Evolutionary conservation across 2,888 invertebrate species (phyloP).

Genomic region (Balanococcus diminutus): DNA sequence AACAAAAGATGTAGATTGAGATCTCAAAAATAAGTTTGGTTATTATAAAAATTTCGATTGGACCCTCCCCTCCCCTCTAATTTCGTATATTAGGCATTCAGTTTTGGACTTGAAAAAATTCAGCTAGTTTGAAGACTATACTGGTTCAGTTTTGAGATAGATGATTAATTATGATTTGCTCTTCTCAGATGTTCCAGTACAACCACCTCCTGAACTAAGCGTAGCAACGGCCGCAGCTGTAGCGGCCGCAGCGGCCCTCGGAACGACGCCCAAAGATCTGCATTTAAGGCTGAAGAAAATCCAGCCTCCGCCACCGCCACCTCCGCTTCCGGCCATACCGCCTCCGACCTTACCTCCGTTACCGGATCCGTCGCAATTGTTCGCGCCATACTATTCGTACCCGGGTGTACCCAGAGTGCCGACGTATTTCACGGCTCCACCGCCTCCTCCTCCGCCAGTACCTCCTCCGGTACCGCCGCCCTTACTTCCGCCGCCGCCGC

Average conservation of each 20-base stretch:
- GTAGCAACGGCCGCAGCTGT: neutral
- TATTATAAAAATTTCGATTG: too few species aligned
- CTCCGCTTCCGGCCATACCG: conserved; percentile 20
- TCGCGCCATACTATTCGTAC: conserved; percentile 36
- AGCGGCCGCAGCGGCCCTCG: neutral
- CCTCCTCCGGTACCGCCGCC: conserved; percentile 41
- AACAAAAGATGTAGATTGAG: too few species aligned
- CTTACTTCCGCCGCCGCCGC: conserved; percentile 48
- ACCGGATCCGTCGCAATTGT: conserved; percentile 40
- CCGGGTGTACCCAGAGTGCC: conserved; percentile 34
- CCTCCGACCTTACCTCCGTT: conserved; percentile 48
- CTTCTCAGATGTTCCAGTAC: conserved; percentile 13
- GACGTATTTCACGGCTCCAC: conserved; percentile 39
- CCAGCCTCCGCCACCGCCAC: conserved; percentile 44
- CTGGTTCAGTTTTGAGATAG: too few species aligned
- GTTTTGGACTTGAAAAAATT: too few species aligned
- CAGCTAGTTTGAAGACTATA: too few species aligned
- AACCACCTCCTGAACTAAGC: neutral
- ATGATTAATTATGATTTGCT: neutral
- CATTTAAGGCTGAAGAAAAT: conserved; percentile 47
- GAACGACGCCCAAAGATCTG: conserved; percentile 42
- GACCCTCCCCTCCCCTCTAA: too few species aligned
- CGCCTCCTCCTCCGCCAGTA: conserved; percentile 44
- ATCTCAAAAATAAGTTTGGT: too few species aligned
- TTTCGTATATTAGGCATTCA: too few species aligned